A percentile compares a stretch with the other conserved stretches of the same genome.
phyloP scores from a whole-genome alignment of 2,113 vertebrate species.

The Oceanodroma tethys region DNA sequence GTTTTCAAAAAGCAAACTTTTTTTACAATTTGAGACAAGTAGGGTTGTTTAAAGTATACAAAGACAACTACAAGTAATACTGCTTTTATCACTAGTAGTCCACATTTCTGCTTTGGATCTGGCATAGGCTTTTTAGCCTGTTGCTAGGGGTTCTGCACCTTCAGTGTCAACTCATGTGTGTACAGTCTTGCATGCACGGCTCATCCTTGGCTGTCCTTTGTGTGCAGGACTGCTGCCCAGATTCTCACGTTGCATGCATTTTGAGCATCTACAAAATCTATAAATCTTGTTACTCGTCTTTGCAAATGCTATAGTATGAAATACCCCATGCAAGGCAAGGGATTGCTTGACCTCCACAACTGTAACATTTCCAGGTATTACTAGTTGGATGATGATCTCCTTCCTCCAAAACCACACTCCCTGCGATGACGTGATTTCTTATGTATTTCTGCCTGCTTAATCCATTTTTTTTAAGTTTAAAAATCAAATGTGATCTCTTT shows the following conservation, averaged over 20 bases:
- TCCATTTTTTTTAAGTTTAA: not conserved
- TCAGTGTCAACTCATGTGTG: not conserved
- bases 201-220: not conserved
- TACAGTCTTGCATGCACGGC: not conserved
- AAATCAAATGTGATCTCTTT: not conserved
- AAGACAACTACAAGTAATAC: not conserved
- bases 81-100: not conserved
- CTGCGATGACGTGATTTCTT: not conserved
- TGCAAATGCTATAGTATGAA: not conserved
- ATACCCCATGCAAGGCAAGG: not conserved
- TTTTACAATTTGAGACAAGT: not conserved
- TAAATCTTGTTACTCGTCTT: rapidly evolving
- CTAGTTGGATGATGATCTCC: not conserved
- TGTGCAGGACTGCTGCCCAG: not conserved
- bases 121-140: not conserved
- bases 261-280: not conserved
- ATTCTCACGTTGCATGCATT: not conserved
- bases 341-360: not conserved
- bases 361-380: not conserved
- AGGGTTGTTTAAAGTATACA: not conserved
- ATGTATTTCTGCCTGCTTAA: not conserved
- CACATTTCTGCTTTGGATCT: not conserved
- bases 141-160: not conserved
- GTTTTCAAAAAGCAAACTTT: not conserved
- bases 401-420: not conserved